Percentiles rank a stretch among this genome's conserved stretches.
phyloP scores from a whole-genome alignment of 2,888 invertebrate genomes.

The Priocnemis perturbator region DNA sequence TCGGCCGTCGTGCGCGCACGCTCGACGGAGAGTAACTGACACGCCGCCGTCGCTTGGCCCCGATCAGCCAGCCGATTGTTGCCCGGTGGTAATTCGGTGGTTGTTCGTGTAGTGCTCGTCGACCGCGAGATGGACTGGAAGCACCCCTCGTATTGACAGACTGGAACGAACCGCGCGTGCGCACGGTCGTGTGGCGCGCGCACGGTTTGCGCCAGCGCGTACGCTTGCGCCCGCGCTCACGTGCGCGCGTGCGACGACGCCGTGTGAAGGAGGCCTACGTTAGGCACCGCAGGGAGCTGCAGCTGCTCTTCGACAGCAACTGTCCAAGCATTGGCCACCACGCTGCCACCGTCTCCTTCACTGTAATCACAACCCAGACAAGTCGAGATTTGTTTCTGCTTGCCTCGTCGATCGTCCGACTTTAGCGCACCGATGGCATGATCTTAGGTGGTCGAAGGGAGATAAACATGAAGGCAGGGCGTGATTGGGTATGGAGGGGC shows the following conservation, averaged over 20 bases:
- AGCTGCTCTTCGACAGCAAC: conserved; percentile 63
- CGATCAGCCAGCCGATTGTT: conserved; percentile 25
- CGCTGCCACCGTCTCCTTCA: conserved; percentile 80
- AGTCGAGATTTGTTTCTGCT: neutral
- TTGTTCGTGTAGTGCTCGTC: neutral
- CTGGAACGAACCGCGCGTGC: conserved; percentile 46
- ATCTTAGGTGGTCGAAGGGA: too few relatives aligned
- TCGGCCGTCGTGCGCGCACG: conserved; percentile 13
- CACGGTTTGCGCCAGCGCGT: conserved; percentile 13
- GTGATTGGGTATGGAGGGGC: too few relatives aligned
- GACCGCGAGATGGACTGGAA: conserved; percentile 39
- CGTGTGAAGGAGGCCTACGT: conserved; percentile 71
- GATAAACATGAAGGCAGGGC: too few relatives aligned
- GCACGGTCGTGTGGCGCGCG: conserved; percentile 22
- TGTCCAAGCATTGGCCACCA: conserved; percentile 70
- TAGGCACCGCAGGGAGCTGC: conserved; percentile 70
- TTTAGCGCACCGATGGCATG: too few relatives aligned
- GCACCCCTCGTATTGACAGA: conserved; percentile 55
- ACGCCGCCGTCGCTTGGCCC: conserved; percentile 9
- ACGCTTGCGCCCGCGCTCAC: conserved; percentile 1
- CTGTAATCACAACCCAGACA: conserved; percentile 70
- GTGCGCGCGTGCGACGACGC: conserved; percentile 38
- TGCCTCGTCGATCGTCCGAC: neutral
- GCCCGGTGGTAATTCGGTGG: conserved; percentile 5
- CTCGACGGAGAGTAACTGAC: too few relatives aligned